Evolutionary conservation across 1,140 invertebrate genomes (phyloP).

Genomic region (Drosophila sp.): DNA sequence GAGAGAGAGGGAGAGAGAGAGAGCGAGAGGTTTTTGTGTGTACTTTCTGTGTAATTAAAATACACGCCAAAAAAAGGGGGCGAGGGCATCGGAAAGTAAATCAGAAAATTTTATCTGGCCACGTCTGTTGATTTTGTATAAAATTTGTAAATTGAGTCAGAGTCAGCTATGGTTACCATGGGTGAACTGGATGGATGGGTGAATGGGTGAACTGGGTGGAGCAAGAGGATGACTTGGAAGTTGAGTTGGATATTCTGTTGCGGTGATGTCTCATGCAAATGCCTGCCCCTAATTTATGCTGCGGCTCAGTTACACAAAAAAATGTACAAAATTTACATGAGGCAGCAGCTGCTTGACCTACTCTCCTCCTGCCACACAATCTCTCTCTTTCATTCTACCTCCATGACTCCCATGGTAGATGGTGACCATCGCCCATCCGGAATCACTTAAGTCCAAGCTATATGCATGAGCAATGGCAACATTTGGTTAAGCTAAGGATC

Average conservation of each 20-base stretch:
- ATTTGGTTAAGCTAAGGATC: constrained; percentile 50
- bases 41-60: constrained; percentile 5
- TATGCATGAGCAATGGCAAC: constrained; percentile 69
- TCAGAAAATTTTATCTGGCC: constrained; percentile 3
- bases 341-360: constrained; percentile 65
- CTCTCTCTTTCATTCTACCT: background rate
- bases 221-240: constrained; percentile 24
- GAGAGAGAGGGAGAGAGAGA: too few relatives aligned
- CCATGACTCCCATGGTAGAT: background rate
- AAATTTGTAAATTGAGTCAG: constrained; percentile 42
- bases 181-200: background rate
- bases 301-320: constrained; percentile 65
- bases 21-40: background rate
- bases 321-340: constrained; percentile 54
- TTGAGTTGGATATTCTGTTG: constrained; percentile 28
- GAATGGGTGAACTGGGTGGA: background rate
- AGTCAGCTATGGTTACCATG: background rate
- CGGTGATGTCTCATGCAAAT: constrained; percentile 66
- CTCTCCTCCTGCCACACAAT: constrained; percentile 14
- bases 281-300: constrained; percentile 73
- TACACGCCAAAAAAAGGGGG: background rate
- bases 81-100: background rate
- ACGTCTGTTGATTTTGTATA: constrained; percentile 46
- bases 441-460: constrained; percentile 70
- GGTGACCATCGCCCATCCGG: constrained; percentile 28